Evolutionary conservation across 2,888 invertebrate genomes (phyloP).

Genomic region (Cephonodes hylas): DNA sequence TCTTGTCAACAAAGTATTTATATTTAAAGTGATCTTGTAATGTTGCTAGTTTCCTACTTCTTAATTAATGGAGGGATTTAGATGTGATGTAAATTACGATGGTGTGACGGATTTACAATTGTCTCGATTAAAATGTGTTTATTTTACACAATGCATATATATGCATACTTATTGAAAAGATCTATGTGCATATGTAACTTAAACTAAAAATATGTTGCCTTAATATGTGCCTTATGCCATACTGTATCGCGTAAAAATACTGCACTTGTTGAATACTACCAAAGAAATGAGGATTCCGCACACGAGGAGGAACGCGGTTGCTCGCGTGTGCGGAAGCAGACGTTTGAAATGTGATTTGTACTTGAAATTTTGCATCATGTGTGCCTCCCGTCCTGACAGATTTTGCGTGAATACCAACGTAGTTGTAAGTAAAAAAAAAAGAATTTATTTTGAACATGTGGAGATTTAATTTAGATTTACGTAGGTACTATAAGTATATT

Average conservation of each 20-base stretch:
- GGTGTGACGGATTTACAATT: neutral
- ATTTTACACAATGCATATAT: neutral
- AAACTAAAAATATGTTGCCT: constrained; percentile 1
- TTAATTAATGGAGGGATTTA: neutral
- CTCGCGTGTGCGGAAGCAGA: neutral
- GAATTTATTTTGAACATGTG: constrained; percentile 70
- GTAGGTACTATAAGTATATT: constrained; percentile 64
- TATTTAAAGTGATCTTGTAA: neutral
- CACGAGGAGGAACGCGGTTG: neutral
- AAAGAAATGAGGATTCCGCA: neutral
- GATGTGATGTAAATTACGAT: neutral
- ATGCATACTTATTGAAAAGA: neutral
- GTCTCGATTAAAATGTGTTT: neutral
- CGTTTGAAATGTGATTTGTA: constrained; percentile 12
- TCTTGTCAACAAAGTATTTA: too few species aligned
- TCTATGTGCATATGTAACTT: constrained; percentile 1
- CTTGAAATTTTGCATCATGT: constrained; percentile 10
- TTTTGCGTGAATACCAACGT: constrained; percentile 63
- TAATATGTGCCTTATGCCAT: constrained; percentile 15
- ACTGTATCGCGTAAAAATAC: neutral
- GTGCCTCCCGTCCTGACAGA: constrained; percentile 48
- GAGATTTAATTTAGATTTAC: constrained; percentile 74
- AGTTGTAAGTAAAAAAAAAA: constrained; percentile 62
- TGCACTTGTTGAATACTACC: constrained; percentile 1
- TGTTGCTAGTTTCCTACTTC: neutral